These are phyloP conservation scores for Epizoanthus rinbou DNA, from an alignment of 92 coral and sea anemone genomes.

Conservation along the genomic window DNA sequence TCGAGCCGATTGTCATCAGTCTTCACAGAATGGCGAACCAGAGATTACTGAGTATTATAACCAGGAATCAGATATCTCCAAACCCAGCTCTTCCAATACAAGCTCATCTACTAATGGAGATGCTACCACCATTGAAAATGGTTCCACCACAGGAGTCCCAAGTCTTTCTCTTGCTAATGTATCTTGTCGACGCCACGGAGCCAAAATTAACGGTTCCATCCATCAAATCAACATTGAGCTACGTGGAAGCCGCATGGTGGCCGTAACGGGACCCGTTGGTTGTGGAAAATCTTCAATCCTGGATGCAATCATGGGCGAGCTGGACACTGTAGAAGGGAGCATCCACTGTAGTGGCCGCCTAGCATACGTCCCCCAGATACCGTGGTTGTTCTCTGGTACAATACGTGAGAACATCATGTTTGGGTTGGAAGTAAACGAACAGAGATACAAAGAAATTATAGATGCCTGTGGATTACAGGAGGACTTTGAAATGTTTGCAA, in stretches of 20 bases:
- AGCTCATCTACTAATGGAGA: too few species aligned
- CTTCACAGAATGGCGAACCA: too few species aligned
- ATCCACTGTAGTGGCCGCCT: neutral
- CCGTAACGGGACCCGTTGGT: constrained; percentile 34
- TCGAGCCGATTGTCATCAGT: too few species aligned
- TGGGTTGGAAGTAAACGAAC: constrained; percentile 12
- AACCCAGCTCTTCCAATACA: too few species aligned
- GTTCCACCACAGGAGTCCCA: too few species aligned
- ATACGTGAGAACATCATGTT: constrained; percentile 38
- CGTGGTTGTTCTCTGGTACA: constrained; percentile 52
- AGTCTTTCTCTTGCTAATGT: too few species aligned
- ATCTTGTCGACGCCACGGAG: too few species aligned
- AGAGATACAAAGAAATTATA: constrained; percentile 10
- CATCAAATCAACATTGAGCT: neutral
- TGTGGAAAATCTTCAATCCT: constrained; percentile 43
- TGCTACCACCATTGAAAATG: too few species aligned
- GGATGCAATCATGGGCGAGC: constrained; percentile 37
- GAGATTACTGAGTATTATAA: too few species aligned
- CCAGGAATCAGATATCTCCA: too few species aligned
- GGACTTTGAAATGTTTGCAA: constrained; percentile 37
- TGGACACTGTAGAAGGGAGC: constrained; percentile 22
- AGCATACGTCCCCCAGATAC: constrained; percentile 38
- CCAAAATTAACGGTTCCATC: too few species aligned
- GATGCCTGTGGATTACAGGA: constrained; percentile 36
- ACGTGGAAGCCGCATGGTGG: constrained; percentile 3